Evolutionary conservation across 2,113 vertebrate species (phyloP), one percentile per base, ranked within the genome.

Genomic region (Catharus minimus): DNA sequence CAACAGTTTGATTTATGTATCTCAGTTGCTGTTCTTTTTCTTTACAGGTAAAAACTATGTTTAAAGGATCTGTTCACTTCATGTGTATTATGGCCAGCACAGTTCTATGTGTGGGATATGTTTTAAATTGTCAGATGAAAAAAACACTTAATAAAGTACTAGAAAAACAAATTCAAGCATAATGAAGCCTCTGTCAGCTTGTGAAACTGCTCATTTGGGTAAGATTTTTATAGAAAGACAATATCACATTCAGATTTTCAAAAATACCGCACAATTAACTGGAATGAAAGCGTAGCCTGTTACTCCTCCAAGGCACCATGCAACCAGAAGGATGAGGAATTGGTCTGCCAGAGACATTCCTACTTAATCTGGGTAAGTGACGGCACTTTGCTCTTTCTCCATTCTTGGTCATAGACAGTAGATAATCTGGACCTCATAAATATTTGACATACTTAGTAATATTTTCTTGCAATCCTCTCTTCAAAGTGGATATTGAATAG

Each of bases 371-470:
- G 55, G 38, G 5, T 58, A 86, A 88, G 64, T 66, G 39, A 58
- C 0, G 0, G 36, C 68, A 77, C 43, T 77, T 79, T 27, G 10
- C 14, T 88, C 67, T 83, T 88, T 92, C 72, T 96, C 88, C 88
- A 83, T 95, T 90, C 90, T 90, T 92, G 88, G 90, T 93, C 90
- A 93, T n/a, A 74, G 56, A 56, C 60, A 58, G 64, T 41, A 77
- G n/a, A 55, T 82, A 90, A 80, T 77, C 22, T 62, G 72, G 27
- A 58, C n/a, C 36, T 88, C 26, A 39, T 55, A 88, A 94, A 86
- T 74, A 46, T 24, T 77, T 90, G 47, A 61, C 21, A 22, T 47
- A 36, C 12, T 83, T 47, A 11, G 64, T 69, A 77, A 83, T 52
- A 77, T 43, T 69, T 86, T 23, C 13, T 71, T 50, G 32, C 44